Conservation (phyloP, 2,888 invertebrate species). For the Limenitis camilla region DNA sequence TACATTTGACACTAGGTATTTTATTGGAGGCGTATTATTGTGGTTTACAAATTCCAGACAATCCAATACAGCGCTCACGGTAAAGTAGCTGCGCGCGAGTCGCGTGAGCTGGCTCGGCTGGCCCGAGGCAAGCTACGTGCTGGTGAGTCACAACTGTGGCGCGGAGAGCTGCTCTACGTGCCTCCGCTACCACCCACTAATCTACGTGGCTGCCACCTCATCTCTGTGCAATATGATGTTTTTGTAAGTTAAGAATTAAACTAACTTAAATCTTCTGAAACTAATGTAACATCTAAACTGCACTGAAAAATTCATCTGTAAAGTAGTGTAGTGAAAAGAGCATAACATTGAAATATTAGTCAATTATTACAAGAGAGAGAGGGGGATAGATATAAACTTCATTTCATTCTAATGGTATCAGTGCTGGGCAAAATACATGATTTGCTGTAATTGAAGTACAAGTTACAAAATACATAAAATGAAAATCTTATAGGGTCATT, state of each 20-base stretch:
- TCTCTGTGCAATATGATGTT: constrained; percentile 93
- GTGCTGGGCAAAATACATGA: too few relatives aligned
- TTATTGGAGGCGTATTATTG: neutral
- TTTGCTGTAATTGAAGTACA: too few relatives aligned
- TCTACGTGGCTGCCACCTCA: constrained; percentile 93
- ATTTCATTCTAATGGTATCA: too few relatives aligned
- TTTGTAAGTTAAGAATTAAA: constrained; percentile 78
- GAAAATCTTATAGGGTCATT: too few relatives aligned
- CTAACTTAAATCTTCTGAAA: neutral
- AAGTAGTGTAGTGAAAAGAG: too few relatives aligned
- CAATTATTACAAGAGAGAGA: too few relatives aligned
- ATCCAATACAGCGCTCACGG: constrained; percentile 91
- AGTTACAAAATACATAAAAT: too few relatives aligned
- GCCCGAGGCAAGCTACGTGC: constrained; percentile 82
- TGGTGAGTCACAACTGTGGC: constrained; percentile 88
- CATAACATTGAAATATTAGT: too few relatives aligned
- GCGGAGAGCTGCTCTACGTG: constrained; percentile 90
- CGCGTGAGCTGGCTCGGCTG: constrained; percentile 80
- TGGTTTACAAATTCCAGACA: constrained; percentile 68
- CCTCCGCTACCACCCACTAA: constrained; percentile 96
- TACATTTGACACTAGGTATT: too few relatives aligned
- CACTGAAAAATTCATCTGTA: too few relatives aligned
- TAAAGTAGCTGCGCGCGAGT: constrained; percentile 90
- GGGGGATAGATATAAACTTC: too few relatives aligned
- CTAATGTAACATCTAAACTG: neutral